Evolutionary conservation across 2,888 invertebrate genomes (phyloP).

Genomic region (Apomyelois bistriatella): DNA sequence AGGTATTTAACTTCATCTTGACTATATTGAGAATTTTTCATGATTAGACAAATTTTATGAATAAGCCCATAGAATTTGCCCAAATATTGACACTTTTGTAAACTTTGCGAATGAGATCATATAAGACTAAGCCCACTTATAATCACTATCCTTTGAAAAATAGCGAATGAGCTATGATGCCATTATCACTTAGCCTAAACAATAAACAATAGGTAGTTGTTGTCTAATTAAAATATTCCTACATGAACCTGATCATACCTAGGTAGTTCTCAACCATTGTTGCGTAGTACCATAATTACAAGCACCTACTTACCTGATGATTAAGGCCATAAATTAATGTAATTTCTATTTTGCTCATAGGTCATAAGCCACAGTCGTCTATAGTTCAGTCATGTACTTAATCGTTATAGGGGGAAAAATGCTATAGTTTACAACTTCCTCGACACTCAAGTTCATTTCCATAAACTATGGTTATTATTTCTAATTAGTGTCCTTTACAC

Average conservation of each 20-base stretch:
- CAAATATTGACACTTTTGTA: too few relatives aligned
- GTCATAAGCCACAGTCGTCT: background rate
- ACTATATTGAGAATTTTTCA: too few relatives aligned
- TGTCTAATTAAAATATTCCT: constrained; percentile 37
- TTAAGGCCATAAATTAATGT: background rate
- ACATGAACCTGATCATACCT: constrained; percentile 11
- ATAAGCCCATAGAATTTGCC: too few relatives aligned
- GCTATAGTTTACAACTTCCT: background rate
- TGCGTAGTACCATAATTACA: constrained; percentile 13
- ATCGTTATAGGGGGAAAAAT: background rate
- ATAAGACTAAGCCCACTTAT: too few relatives aligned
- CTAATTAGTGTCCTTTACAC: too few relatives aligned
- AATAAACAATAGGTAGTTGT: constrained; percentile 60
- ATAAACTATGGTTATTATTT: too few relatives aligned
- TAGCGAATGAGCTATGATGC: background rate
- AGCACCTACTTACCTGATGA: constrained; percentile 1
- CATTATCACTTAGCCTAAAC: constrained; percentile 24
- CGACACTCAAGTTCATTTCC: too few relatives aligned
- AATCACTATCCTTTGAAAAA: background rate
- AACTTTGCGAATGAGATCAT: too few relatives aligned
- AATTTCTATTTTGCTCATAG: constrained; percentile 2
- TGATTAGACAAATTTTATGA: too few relatives aligned
- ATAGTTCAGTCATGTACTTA: background rate
- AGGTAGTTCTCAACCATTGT: constrained; percentile 27
- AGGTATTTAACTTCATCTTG: too few relatives aligned